These are phyloP conservation scores for Pteromalus puparum DNA, from an alignment of 1,140 invertebrate genomes.

Conservation along the genomic window DNA sequence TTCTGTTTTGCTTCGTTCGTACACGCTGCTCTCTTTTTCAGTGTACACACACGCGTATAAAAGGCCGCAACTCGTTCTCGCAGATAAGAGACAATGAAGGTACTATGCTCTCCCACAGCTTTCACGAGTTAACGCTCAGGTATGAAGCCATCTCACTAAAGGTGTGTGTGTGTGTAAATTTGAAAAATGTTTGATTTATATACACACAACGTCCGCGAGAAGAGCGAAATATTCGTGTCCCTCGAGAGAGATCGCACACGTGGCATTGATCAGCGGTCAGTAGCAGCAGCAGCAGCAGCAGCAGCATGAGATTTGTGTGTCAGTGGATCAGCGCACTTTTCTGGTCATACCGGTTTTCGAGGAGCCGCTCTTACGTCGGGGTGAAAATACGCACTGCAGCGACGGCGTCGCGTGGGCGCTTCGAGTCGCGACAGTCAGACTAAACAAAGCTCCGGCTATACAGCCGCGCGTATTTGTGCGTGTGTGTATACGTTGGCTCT, in stretches of 20 bases:
- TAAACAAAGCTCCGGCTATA: constrained; percentile 1
- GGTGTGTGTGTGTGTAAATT: neutral
- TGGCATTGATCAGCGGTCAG: neutral
- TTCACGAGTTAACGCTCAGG: neutral
- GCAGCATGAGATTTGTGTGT: constrained; percentile 33
- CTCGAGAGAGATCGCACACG: neutral
- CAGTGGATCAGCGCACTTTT: constrained; percentile 30
- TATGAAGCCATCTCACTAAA: neutral
- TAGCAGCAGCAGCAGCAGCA: neutral
- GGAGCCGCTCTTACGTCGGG: neutral
- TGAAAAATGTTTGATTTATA: neutral
- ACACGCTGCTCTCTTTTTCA: neutral
- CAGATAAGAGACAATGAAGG: constrained; percentile 40
- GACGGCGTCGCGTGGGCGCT: neutral
- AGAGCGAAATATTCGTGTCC: neutral
- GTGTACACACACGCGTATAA: neutral
- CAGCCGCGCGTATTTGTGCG: neutral
- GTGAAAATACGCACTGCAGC: neutral
- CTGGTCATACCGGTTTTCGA: constrained; percentile 30
- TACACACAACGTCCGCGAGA: neutral
- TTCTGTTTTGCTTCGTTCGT: neutral
- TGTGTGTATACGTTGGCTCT: neutral
- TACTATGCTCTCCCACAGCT: neutral
- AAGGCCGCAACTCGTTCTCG: neutral
- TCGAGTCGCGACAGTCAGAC: neutral